These are phyloP conservation scores for Stictonetta naevosa DNA, from an alignment of 2,113 vertebrate species.

Conservation along the genomic window DNA sequence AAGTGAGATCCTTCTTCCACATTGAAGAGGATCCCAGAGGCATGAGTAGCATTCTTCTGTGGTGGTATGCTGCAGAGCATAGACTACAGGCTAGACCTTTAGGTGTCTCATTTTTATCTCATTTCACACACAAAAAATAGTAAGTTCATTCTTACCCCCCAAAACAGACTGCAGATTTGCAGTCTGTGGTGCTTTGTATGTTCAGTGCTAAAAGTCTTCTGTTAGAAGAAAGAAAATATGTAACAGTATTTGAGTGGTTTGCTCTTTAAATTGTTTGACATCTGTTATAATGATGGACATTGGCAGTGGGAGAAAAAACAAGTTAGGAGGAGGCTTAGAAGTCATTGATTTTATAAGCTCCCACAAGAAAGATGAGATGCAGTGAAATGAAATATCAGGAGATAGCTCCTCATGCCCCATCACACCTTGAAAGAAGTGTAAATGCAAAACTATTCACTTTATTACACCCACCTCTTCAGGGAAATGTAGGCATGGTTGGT, in stretches of 20 bases:
- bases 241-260: background rate
- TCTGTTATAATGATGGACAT: background rate
- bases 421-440: background rate
- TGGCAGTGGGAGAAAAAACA: background rate
- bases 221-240: background rate
- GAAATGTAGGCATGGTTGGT: background rate
- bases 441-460: background rate
- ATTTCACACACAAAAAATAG: background rate
- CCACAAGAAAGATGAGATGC: background rate
- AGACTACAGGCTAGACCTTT: background rate
- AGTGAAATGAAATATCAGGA: background rate
- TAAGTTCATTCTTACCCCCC: background rate
- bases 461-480: background rate
- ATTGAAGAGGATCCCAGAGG: background rate
- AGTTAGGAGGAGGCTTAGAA: background rate
- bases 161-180: background rate
- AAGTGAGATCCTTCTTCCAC: background rate
- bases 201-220: background rate
- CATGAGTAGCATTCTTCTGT: background rate
- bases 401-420: background rate
- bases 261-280: background rate
- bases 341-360: background rate
- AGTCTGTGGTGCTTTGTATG: background rate
- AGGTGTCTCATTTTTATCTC: background rate
- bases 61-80: fast-evolving